Base-by-base conservation (phyloP, 23 tunicate genomes). In the Ciona savignyi region DNA sequence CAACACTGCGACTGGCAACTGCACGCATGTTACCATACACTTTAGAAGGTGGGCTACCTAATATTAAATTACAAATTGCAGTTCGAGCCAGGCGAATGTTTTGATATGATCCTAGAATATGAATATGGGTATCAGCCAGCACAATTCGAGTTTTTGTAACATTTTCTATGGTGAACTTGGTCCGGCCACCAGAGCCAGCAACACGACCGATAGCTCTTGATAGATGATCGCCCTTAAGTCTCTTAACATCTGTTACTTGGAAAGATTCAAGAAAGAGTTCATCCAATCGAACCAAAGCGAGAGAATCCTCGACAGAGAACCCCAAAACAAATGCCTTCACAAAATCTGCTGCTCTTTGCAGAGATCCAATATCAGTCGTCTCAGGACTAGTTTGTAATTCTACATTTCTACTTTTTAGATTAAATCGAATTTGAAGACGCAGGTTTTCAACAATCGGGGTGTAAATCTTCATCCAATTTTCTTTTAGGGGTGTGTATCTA, bases 71-170 rank as follows among this genome's bases (percentile, higher is more conserved):
- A 74, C 98, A 93, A 72, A 93, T 93, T 1, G 98, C 93, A 32
- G 79, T 93, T 70, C 93, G 77, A 0, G 98, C 93, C 19, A 93
- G 32, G 48, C 93, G 71, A 34, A 93, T 93, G 69, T 86, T 93
- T 68, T 86, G 89, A 74, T 86, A 93, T 23, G 88, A 81, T 1
- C 98, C 98, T 65, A 93, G 73, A 69, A 93, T 86, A 60, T 86
- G 93, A 77, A 93, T 68, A 35, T 81, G 81, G 29, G 80, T 81
- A 86, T 86, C 79, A 33, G 98, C 98, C 33, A 93, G 34, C 34
- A 93, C 93, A 67, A 93, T 93, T 29, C 98, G 77, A 34, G 98
- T 86, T 77, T 93, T 93, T 4, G 98, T 93, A 4, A 93, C 93
- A 67, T 93, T 93, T 77, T 93, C 98, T 0, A 93, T 86, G 0